phyloP scores from a whole-genome alignment of 2,888 invertebrate genomes.

The Microplitis manilae region DNA sequence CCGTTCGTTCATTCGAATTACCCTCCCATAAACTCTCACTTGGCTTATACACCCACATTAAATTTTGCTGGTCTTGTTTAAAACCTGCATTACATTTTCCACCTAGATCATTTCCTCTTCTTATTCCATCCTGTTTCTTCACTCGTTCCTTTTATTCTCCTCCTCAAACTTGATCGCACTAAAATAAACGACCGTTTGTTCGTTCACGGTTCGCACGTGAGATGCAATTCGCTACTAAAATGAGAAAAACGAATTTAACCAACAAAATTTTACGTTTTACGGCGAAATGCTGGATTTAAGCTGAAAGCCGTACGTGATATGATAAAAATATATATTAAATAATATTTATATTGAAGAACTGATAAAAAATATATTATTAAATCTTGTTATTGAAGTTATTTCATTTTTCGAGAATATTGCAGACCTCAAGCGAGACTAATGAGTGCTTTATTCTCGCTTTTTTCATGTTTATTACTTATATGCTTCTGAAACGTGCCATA shows the following conservation, averaged over 20 bases:
- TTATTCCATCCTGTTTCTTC: slow-evolving; percentile 16
- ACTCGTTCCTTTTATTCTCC: slow-evolving; percentile 1
- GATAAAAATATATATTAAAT: neutral
- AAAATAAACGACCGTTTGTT: slow-evolving; percentile 56
- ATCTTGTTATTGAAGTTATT: neutral
- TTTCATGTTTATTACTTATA: too few species aligned
- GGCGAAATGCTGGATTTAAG: neutral
- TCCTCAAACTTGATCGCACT: slow-evolving; percentile 45
- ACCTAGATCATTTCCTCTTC: slow-evolving; percentile 5
- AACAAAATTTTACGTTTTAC: neutral
- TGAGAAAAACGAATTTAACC: slow-evolving; percentile 37
- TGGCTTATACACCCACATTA: slow-evolving; percentile 60
- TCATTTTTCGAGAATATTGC: neutral
- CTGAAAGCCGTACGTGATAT: neutral
- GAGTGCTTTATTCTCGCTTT: too few species aligned
- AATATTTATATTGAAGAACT: slow-evolving; percentile 7
- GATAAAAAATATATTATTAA: slow-evolving; percentile 1
- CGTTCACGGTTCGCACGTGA: slow-evolving; percentile 53
- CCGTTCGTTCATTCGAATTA: slow-evolving; percentile 40
- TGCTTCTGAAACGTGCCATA: too few species aligned
- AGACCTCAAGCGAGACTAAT: too few species aligned
- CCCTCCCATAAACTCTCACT: slow-evolving; percentile 46
- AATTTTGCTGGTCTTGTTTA: slow-evolving; percentile 52
- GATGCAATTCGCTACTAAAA: slow-evolving; percentile 50
- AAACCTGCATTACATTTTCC: slow-evolving; percentile 41